Percentiles rank a stretch among this genome's conserved stretches.
Evolutionary conservation across 1,140 invertebrate genomes (phyloP).

Genomic region (Drosophila funebris): DNA sequence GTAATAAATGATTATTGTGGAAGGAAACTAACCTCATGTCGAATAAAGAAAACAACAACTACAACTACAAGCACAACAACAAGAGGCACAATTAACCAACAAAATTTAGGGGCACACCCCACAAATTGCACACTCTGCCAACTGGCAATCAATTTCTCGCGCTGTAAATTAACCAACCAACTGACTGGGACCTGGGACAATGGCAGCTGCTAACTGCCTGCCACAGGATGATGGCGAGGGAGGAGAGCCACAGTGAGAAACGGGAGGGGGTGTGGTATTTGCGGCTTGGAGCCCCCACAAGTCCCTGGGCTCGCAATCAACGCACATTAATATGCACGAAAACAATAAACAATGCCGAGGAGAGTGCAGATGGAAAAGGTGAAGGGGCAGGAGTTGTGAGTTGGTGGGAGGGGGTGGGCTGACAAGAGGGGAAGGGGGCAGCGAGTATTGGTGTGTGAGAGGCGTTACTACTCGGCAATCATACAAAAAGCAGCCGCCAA

Average conservation of each 20-base stretch:
- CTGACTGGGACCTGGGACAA: slow-evolving; percentile 40
- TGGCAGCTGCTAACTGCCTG: slow-evolving; percentile 76
- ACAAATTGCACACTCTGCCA: slow-evolving; percentile 55
- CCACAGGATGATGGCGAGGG: neutral
- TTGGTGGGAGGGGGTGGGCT: neutral
- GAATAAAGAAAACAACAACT: slow-evolving; percentile 11
- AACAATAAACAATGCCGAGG: slow-evolving; percentile 79
- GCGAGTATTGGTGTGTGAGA: slow-evolving; percentile 51
- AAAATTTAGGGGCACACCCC: slow-evolving; percentile 49
- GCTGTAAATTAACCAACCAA: slow-evolving; percentile 76
- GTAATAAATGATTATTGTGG: slow-evolving; percentile 28
- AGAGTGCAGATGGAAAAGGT: neutral
- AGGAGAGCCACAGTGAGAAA: no score
- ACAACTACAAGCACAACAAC: neutral
- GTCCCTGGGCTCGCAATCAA: slow-evolving; percentile 68
- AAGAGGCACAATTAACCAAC: slow-evolving; percentile 64
- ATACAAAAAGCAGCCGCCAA: slow-evolving; percentile 67
- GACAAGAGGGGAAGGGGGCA: neutral
- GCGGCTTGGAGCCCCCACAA: slow-evolving; percentile 25
- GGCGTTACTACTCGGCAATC: slow-evolving; percentile 77
- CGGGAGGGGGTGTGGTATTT: slow-evolving; percentile 2
- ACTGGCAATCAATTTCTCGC: slow-evolving; percentile 77
- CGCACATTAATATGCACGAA: slow-evolving; percentile 82
- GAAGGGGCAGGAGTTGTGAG: neutral
- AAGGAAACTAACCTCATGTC: slow-evolving; percentile 15